These are phyloP conservation scores for Gnathonemus longibarbis DNA, from an alignment of 2,113 vertebrate species.

Conservation along the genomic window DNA sequence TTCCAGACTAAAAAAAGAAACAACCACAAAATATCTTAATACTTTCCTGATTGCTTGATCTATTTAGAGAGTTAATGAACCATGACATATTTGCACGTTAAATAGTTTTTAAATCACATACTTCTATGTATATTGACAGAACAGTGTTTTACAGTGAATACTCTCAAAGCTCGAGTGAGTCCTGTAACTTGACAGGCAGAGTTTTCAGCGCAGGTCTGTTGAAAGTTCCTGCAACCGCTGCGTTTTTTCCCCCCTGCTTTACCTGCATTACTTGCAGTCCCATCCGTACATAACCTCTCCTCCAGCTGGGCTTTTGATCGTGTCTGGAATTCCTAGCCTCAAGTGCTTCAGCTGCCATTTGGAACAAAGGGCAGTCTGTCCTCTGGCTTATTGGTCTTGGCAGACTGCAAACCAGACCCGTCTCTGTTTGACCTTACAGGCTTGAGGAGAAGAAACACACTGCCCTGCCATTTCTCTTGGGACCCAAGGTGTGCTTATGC, in stretches of 20 bases:
- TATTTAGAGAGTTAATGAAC: neutral
- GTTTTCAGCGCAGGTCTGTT: neutral
- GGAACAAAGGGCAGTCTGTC: conserved; percentile 23
- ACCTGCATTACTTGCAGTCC: neutral
- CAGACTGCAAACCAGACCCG: neutral
- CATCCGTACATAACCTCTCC: conserved; percentile 5
- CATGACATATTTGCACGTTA: neutral
- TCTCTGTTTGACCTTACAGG: conserved; percentile 14
- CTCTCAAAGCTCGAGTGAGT: neutral
- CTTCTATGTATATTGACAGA: neutral
- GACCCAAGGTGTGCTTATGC: neutral
- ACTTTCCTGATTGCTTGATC: neutral
- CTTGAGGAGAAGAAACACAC: neutral
- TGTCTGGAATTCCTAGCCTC: conserved; percentile 23
- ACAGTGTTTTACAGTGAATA: neutral
- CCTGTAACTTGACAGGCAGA: neutral
- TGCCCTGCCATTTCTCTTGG: neutral
- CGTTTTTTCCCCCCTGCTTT: neutral
- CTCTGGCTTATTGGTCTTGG: conserved; percentile 27
- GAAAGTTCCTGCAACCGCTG: neutral
- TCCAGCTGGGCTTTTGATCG: conserved; percentile 26
- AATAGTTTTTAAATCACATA: neutral
- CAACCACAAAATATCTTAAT: neutral
- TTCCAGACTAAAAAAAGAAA: neutral
- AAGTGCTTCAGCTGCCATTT: conserved; percentile 23